These are phyloP conservation scores for Bombus pascuorum DNA, from an alignment of 1,140 invertebrate genomes.

Conservation along the genomic window DNA sequence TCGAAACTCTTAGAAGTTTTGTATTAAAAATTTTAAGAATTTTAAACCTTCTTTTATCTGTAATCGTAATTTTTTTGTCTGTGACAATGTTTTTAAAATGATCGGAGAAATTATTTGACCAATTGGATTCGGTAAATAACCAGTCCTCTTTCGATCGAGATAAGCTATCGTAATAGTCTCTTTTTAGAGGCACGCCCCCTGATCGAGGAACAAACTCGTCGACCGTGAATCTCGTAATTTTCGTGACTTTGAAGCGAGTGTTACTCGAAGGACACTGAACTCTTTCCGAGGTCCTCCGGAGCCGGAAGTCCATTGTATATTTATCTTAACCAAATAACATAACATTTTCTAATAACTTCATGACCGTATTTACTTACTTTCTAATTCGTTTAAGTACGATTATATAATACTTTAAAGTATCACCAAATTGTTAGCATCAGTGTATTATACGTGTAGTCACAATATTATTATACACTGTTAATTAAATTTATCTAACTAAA, in stretches of 20 bases:
- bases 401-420: no score
- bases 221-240: slow-evolving; percentile 25
- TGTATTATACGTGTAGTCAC: no score
- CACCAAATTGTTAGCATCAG: no score
- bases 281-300: not conserved
- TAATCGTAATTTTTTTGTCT: not conserved
- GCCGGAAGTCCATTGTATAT: not conserved
- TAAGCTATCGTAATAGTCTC: slow-evolving; percentile 3
- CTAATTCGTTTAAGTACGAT: no score
- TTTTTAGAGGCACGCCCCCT: not conserved
- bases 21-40: not conserved
- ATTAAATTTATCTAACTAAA: no score
- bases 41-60: not conserved
- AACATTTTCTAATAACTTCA: no score
- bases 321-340: not conserved
- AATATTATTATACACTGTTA: no score
- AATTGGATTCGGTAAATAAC: not conserved
- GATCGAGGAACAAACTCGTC: not conserved
- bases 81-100: not conserved
- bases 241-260: not conserved
- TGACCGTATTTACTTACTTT: no score
- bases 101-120: no score
- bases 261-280: not conserved
- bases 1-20: not conserved
- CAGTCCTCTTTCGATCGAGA: not conserved